These are phyloP conservation scores for Tetrapedia diversipes DNA, from an alignment of 2,888 invertebrate genomes.

Conservation along the genomic window DNA sequence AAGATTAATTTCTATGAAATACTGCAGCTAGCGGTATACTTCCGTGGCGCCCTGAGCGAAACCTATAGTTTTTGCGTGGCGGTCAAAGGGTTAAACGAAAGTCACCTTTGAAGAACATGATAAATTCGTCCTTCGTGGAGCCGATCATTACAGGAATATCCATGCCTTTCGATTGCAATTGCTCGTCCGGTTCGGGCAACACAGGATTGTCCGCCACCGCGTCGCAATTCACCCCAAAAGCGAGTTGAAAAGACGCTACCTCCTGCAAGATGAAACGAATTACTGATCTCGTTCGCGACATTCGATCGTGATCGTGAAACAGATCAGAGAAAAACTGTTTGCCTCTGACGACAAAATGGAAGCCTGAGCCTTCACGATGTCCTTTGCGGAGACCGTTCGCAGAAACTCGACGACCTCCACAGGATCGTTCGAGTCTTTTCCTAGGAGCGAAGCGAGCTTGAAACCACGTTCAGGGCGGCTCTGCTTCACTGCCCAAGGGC, in stretches of 20 bases:
- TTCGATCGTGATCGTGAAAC: not conserved
- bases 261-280: slow-evolving; percentile 2
- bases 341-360: slow-evolving; percentile 63
- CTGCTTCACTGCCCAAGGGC: slow-evolving; percentile 56
- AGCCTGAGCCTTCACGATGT: slow-evolving; percentile 75
- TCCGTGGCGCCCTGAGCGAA: too few species aligned
- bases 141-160: slow-evolving; percentile 84
- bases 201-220: slow-evolving; percentile 50
- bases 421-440: slow-evolving; percentile 63
- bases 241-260: fast-evolving
- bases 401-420: slow-evolving; percentile 68
- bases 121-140: slow-evolving; percentile 77
- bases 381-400: slow-evolving; percentile 64
- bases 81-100: too few species aligned
- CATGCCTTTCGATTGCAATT: slow-evolving; percentile 71
- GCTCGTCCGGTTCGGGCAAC: slow-evolving; percentile 77
- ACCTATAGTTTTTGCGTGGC: too few species aligned
- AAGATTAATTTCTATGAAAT: too few species aligned
- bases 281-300: not conserved
- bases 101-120: slow-evolving; percentile 56
- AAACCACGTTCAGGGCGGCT: slow-evolving; percentile 56
- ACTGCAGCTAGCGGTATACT: too few species aligned
- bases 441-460: slow-evolving; percentile 62
- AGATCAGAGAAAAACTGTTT: not conserved
- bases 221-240: slow-evolving; percentile 46